phyloP scores from a whole-genome alignment of 2,797 vertebrate genomes.

The Hemitrygon akajei region DNA sequence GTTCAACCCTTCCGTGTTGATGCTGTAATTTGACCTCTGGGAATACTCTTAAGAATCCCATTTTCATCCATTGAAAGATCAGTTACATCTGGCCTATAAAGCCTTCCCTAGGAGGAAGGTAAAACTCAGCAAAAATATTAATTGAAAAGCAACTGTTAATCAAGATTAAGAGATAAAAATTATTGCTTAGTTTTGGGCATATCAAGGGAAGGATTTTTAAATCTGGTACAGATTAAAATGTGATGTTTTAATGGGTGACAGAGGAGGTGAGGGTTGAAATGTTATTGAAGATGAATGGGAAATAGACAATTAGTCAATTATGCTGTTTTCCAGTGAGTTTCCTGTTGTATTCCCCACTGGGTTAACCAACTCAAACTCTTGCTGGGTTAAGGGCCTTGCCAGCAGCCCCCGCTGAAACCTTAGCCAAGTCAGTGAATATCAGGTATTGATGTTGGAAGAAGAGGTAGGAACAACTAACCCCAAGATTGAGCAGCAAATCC shows the following conservation, averaged over 20 bases:
- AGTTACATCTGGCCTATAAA: neutral
- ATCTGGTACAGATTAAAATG: too few species aligned
- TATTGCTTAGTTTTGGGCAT: neutral
- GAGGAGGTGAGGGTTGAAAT: too few species aligned
- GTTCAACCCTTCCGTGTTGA: neutral
- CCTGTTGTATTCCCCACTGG: neutral
- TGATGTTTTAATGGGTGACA: too few species aligned
- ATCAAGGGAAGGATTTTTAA: too few species aligned
- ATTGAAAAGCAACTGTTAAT: neutral
- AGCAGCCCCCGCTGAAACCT: neutral
- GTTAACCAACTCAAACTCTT: neutral
- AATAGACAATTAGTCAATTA: neutral
- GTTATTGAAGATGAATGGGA: too few species aligned
- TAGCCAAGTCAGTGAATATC: neutral
- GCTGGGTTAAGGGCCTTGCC: neutral
- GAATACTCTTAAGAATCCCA: neutral
- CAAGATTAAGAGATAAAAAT: neutral
- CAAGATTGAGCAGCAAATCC: neutral
- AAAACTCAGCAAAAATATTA: neutral
- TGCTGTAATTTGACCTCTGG: neutral
- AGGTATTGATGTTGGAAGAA: too few species aligned
- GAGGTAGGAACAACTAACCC: too few species aligned
- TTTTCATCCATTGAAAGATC: neutral
- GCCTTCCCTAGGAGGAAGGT: neutral
- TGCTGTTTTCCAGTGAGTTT: neutral